phyloP scores from a whole-genome alignment of 30 jellyfish, hydroid and myxozoan species.

The Pelagia noctiluca region DNA sequence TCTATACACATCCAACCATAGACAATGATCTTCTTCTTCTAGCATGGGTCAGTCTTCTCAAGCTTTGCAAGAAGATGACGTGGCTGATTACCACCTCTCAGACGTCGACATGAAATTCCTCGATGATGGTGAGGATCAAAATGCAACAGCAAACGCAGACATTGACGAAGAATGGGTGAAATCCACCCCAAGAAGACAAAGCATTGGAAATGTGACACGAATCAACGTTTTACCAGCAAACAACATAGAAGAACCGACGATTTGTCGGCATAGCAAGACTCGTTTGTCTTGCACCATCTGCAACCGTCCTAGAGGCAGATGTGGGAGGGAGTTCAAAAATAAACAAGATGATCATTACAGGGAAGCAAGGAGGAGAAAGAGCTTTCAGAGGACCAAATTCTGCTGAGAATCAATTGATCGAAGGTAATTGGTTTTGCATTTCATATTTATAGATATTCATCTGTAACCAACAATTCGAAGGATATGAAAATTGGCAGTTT shows the following conservation, averaged over 20 bases:
- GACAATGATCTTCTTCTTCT: background rate
- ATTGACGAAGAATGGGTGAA: background rate
- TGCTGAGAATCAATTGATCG: too few species aligned
- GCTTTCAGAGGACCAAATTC: background rate
- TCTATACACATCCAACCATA: background rate
- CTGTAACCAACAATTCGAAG: too few species aligned
- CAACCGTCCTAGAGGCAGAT: slow-evolving; percentile 55
- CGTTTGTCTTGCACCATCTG: slow-evolving; percentile 41
- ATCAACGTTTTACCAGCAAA: slow-evolving; percentile 14
- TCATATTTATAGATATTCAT: too few species aligned
- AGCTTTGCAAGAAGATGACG: background rate
- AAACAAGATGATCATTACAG: slow-evolving; percentile 3
- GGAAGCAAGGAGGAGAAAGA: slow-evolving; percentile 1
- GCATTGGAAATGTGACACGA: slow-evolving; percentile 22
- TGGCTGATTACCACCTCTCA: background rate
- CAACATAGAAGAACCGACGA: background rate
- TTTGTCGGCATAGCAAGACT: slow-evolving; percentile 30
- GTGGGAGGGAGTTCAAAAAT: slow-evolving; percentile 53
- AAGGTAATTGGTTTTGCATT: too few species aligned
- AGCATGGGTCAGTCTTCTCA: background rate
- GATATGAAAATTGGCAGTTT: too few species aligned
- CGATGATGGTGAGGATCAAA: background rate
- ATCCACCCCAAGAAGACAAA: background rate
- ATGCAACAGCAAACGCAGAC: slow-evolving; percentile 12
- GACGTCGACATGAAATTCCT: background rate